Evolutionary conservation across 2,797 vertebrate genomes (phyloP), one percentile per base, ranked within the genome.

Genomic region (Tapera naevia): DNA sequence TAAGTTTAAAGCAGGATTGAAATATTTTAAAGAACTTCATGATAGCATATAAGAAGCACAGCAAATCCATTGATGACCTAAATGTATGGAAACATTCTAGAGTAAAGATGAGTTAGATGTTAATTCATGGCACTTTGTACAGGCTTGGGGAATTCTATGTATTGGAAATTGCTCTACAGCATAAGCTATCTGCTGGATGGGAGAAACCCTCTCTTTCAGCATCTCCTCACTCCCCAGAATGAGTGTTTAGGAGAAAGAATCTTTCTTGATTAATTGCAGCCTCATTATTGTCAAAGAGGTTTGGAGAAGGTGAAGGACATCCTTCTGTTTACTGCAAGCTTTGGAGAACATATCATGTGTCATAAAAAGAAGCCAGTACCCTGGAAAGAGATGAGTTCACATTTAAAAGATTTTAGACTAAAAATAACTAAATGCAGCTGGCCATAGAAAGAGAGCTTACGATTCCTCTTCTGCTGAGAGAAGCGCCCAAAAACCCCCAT

Each of bases 1-100:
- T 88, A 87, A 80, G 62, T 89, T 92, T 91, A 74, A 94, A 93
- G 60, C n/a, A 86, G 53, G 64, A 78, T 18, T 56, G 81, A 91
- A 95, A 82, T 88, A 78, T 74, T 72, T 65, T 57, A 65, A 56
- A 91, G 70, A 82, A 76, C 69, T 89, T 83, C 35, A 65, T 83
- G 70, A 96, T 61, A 89, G 74, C 54, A 70, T 28, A 51, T 22
- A 80, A 56, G 48, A 91, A 95, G 37, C 67, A n/a, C 17, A 73
- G 39, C 2, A 75, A 92, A 54, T 76, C 72, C 30, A 83, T 82
- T 62, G 76, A 75, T 60, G 83, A 50, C 16, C 9, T 92, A 91
- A 86, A 76, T 74, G 71, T 46, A 41, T 80, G 33, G 61, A 93
- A 88, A 82, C 33, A 57, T 50, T 9, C 30, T 69, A 66, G 45